phyloP scores from a whole-genome alignment of 1,140 invertebrate genomes.

The Patella vulgata region DNA sequence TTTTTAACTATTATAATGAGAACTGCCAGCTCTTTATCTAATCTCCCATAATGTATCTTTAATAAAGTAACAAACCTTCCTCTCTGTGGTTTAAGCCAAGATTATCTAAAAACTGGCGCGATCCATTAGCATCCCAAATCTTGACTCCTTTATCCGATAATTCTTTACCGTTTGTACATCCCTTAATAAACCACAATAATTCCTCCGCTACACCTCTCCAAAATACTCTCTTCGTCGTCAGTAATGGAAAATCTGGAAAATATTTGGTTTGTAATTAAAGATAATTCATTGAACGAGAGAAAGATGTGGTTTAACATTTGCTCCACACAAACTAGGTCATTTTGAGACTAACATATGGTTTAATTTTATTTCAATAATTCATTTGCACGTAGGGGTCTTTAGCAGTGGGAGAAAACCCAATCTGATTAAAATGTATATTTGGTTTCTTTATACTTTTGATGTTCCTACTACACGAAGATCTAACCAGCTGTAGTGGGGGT shows the following conservation, averaged over 20 bases:
- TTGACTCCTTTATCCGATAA: constrained; percentile 86
- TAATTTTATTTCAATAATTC: background rate
- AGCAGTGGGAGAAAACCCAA: too few relatives aligned
- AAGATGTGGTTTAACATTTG: too few relatives aligned
- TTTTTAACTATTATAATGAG: too few relatives aligned
- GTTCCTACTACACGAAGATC: too few relatives aligned
- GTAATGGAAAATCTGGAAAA: constrained; percentile 78
- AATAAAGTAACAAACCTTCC: constrained; percentile 81
- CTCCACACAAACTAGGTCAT: too few relatives aligned
- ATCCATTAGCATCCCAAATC: constrained; percentile 99
- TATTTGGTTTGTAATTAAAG: background rate
- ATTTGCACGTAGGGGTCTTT: too few relatives aligned
- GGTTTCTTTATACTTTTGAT: too few relatives aligned
- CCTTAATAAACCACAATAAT: constrained; percentile 88
- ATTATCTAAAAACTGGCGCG: constrained; percentile 88
- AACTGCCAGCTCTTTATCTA: too few relatives aligned
- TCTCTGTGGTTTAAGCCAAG: constrained; percentile 85
- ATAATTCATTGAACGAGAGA: background rate
- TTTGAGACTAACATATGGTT: too few relatives aligned
- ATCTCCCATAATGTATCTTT: too few relatives aligned
- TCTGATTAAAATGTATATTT: background rate
- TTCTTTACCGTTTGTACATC: constrained; percentile 91
- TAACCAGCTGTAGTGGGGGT: too few relatives aligned
- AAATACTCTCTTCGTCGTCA: constrained; percentile 97
- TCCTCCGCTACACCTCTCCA: constrained; percentile 94